Base-by-base conservation (phyloP, 2,888 invertebrate genomes). In the Melanophora roralis region DNA sequence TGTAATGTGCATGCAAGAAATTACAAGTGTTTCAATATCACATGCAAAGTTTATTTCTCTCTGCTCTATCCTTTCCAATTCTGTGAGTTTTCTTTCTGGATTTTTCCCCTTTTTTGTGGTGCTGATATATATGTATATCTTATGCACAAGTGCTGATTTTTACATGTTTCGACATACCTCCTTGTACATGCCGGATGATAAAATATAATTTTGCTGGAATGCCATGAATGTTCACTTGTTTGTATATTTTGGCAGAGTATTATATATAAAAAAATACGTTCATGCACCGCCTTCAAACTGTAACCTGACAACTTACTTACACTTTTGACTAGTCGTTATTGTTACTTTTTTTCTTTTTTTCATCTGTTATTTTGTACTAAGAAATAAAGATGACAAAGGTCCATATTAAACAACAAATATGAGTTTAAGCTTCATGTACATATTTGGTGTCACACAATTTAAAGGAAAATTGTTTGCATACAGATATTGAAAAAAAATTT, bases 21-120 rank as follows among this genome's bases (percentile, higher is more conserved):
- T 40, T 49, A 55, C 73, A 55, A 55, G 53, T 68, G 55, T 67
- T 81, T 77, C 73, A 73, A 73, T 73, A 59, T 76, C 69, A 73
- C 73, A 73, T 74, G 75, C 76, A 80, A 76, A 67, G 53, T 69
- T 69, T 53, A 27, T 65, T 45, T 62, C 32, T 12, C 23, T 32
- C n/a, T 6, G n/a, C n/a, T n/a, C n/a, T n/a, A n/a, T n/a, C n/a
- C 23, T 55, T 45, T 45, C 40, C n/a, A 6, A 9, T 14, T 36
- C 12, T 1, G 40, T 57, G 21, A 5, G 6, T 27, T 27, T 27
- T 8, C 2, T 55, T 47, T 34, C 36, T 59, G 11, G 21, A 49
- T 47, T 72, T 27, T 6, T 27, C 6, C 6, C 6, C 6, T 27
- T 27, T 5, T 27, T 27, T 73, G 2, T 34, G 32, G 27, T 51